Conservation (phyloP, 92 coral and sea anemone species). For the Desmophyllum pertusum region DNA sequence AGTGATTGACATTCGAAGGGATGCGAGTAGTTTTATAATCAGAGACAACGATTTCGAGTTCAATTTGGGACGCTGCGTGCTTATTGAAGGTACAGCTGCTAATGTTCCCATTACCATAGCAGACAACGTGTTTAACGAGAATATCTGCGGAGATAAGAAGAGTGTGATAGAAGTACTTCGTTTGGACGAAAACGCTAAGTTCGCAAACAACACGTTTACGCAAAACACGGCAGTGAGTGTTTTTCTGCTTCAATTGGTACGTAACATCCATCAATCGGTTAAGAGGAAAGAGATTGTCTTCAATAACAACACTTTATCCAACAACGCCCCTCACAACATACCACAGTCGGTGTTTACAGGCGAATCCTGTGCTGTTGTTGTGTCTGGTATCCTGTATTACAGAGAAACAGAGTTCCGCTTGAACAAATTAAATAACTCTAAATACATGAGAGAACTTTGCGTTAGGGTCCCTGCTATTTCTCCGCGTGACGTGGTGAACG, state of each 20-base stretch:
- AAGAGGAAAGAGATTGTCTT: conserved; percentile 4
- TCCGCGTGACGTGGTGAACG: conserved; percentile 20
- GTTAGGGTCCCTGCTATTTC: conserved; percentile 29
- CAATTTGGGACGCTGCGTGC: conserved; percentile 38
- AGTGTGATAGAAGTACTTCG: conserved; percentile 51
- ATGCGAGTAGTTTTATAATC: not conserved
- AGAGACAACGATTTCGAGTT: conserved; percentile 30
- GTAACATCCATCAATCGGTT: not conserved
- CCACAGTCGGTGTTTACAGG: not conserved
- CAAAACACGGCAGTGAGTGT: conserved; percentile 40
- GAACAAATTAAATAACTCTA: conserved; percentile 53
- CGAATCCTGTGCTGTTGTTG: conserved; percentile 12
- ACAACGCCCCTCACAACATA: conserved; percentile 10
- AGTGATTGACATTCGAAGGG: conserved; percentile 8
- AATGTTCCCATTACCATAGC: conserved; percentile 12
- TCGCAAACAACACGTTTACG: conserved; percentile 48
- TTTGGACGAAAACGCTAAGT: conserved; percentile 2
- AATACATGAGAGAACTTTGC: conserved; percentile 51
- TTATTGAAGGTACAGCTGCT: conserved; percentile 23
- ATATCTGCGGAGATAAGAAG: conserved; percentile 14
- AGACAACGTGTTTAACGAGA: conserved; percentile 47
- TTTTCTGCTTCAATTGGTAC: conserved; percentile 29
- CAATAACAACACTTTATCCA: conserved; percentile 45
- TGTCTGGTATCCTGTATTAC: conserved; percentile 45
- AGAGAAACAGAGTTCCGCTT: conserved; percentile 20